Percentiles rank a stretch among this genome's conserved stretches.
Conservation (phyloP, 2,113 vertebrate genomes). For the Gambusia holbrooki region DNA sequence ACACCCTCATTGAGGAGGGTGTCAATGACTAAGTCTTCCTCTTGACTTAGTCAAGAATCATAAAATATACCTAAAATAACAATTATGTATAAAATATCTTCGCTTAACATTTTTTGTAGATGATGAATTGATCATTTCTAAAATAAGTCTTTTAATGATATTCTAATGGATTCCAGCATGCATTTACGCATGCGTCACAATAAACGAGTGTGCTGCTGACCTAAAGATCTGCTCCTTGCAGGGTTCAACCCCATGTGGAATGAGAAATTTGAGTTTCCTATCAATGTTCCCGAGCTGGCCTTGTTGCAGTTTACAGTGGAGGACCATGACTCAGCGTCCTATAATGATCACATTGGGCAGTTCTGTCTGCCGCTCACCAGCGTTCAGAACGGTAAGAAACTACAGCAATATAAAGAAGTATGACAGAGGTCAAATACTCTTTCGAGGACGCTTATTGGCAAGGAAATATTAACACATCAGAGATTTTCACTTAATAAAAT, state of each 20-base stretch:
- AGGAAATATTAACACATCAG: too few species aligned
- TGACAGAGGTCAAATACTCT: neutral
- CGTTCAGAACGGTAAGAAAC: constrained; percentile 85
- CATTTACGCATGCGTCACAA: neutral
- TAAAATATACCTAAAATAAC: too few species aligned
- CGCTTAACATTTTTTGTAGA: too few species aligned
- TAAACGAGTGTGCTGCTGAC: too few species aligned
- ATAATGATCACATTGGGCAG: constrained; percentile 90
- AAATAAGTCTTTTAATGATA: neutral
- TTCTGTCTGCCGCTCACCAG: constrained; percentile 89
- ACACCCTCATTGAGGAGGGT: too few species aligned
- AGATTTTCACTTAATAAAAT: too few species aligned
- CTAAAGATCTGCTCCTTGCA: constrained; percentile 48
- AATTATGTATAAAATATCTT: neutral
- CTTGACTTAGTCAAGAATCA: too few species aligned
- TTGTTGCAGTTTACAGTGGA: constrained; percentile 90
- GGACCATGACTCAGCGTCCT: constrained; percentile 87
- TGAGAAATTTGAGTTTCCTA: constrained; percentile 80
- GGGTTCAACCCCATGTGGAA: constrained; percentile 96
- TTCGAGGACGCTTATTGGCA: neutral
- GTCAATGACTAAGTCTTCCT: too few species aligned
- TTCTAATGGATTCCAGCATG: neutral
- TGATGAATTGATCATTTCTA: neutral
- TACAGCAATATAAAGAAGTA: neutral
- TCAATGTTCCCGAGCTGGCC: constrained; percentile 86